Base-by-base conservation (phyloP, 2,113 vertebrate genomes). In the Bufo gargarizans region DNA sequence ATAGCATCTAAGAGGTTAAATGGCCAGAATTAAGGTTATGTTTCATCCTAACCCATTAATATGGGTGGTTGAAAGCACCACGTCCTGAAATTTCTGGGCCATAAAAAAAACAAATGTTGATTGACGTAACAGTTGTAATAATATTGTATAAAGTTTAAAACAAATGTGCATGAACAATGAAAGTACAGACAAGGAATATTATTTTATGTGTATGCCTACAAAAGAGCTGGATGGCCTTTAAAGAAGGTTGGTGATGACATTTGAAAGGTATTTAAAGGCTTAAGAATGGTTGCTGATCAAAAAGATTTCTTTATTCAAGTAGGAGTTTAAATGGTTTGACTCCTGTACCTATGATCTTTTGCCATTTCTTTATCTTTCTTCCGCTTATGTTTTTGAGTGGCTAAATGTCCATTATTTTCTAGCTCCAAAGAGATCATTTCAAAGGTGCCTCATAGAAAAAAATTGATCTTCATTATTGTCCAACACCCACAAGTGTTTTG, bases 201-300 rank as follows among this genome's bases (percentile, higher is more conserved):
- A 33, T 33, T 33, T 33, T 33, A 33, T 33, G 33, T 33, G 33
- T 1, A 33, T 59, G 55, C 58, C 13, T 81, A 20, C 33, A 82
- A 22, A 13, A 71, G 7, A 84, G 50, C 53, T 71, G 12, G 49
- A 69, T 59, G 49, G 63, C 81, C 49, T 22, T 63, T 19, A 82
- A 49, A 1, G 47, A 85, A 85, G 22, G 59, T 2, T n/a, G 53
- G 33, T 85, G 83, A 85, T 85, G 83, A 85, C 69, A 85, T 85
- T 85, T 85, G 20, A 33, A 33, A 76, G 69, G 12, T 76, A 59
- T 59, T 74, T 19, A 76, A 58, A 55, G 47, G 10, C 11, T 69
- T 17, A 47, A 47, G 22, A 85, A 59, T 74, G 16, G 4, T 59
- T 59, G 33, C 33, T 76, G 83, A 85, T 74, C 83, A 85, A 85